Evolutionary conservation across 64 coral and sea anemone genomes (phyloP), one percentile per base, ranked within the genome.

Genomic region (Dendronephthya gigantea): DNA sequence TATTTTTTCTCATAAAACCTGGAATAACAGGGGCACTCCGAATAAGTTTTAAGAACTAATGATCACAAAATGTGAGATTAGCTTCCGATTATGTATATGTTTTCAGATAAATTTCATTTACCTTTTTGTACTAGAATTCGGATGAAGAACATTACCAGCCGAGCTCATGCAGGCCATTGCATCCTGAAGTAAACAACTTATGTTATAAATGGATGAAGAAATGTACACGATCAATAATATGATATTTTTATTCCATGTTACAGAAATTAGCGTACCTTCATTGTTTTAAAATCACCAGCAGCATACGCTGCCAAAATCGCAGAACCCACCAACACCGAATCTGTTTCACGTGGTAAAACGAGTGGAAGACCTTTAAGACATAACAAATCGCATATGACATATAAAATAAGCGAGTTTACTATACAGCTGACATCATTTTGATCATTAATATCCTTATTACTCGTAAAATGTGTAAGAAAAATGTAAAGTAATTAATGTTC

Each of bases 141-240:
- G 94, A 49, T 47, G 52, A 22, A 93, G 62, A n/a, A 93, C 48
- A 16, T 59, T 14, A 49, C 91, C 87, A 16, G 85, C 83, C 11
- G 87, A 89, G 56, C 82, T 97, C 94, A 97, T 97, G 17, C 32
- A 85, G 65, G 89, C 81, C 94, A 97, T 97, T 5, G 94, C 91
- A 9, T 97, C 94, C 94, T 97, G 36, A 23, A 82, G 38, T 35
- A 35, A 14, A 50, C n/a, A 10, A 86, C 35, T 19, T 59, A 40
- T 65, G 25, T 86, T 86, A 39, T 0, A 2, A 38, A 39, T 76
- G 25, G 23, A 4, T 4, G 11, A 37, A 1, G 30, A 16, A 31
- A n/a, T n/a, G n/a, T n/a, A n/a, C n/a, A n/a, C n/a, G n/a, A n/a
- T n/a, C n/a, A n/a, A n/a, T n/a, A n/a, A n/a, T n/a, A n/a, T n/a